These are phyloP conservation scores for Syngnathus rostellatus DNA, from an alignment of 2,797 vertebrate species.

Conservation along the genomic window DNA sequence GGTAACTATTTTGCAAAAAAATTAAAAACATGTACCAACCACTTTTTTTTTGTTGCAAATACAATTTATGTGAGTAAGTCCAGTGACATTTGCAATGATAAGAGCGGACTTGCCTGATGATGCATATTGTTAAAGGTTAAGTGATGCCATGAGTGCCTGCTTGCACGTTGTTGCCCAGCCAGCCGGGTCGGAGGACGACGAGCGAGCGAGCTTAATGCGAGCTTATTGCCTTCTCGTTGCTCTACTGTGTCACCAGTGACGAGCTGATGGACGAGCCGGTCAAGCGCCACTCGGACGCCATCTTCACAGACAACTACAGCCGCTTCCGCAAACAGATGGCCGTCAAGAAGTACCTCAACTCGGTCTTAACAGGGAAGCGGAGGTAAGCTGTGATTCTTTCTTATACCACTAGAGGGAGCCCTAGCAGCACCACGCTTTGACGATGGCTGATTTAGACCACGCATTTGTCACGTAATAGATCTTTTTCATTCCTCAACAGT, in stretches of 20 bases:
- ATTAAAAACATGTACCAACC: neutral
- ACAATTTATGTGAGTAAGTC: neutral
- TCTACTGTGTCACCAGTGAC: conserved; percentile 46
- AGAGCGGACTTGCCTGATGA: conserved; percentile 24
- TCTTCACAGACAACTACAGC: conserved; percentile 96
- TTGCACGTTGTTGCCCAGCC: conserved; percentile 14
- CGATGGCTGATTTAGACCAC: neutral
- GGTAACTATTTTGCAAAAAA: no score
- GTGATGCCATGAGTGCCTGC: conserved; percentile 26
- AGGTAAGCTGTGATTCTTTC: conserved; percentile 64
- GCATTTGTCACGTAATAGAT: no score
- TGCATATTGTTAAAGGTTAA: conserved; percentile 54
- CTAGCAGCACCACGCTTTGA: neutral
- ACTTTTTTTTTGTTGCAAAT: neutral
- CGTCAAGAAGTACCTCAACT: conserved; percentile 92
- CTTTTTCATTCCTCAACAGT: conserved; percentile 46
- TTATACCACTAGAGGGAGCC: no score
- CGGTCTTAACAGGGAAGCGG: conserved; percentile 86
- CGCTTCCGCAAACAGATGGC: conserved; percentile 95
- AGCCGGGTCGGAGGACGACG: neutral
- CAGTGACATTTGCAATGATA: conserved; percentile 37
- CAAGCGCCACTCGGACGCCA: conserved; percentile 91
- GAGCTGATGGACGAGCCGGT: conserved; percentile 78
- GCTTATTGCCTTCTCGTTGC: neutral
- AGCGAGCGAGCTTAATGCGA: neutral